These are phyloP conservation scores for Chaunax sp. DNA, from an alignment of 2,797 vertebrate genomes.

Conservation along the genomic window DNA sequence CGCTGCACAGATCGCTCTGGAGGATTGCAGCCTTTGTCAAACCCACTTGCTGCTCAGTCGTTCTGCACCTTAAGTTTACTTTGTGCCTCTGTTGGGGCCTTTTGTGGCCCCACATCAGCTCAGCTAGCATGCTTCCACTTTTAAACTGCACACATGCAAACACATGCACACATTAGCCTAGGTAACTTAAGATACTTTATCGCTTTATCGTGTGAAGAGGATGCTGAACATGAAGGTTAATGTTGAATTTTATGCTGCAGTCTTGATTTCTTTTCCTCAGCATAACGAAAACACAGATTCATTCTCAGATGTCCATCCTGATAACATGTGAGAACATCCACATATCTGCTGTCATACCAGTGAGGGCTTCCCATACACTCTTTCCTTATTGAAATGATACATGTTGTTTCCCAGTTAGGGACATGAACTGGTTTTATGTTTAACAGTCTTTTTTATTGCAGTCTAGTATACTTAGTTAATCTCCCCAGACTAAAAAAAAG, in stretches of 20 bases:
- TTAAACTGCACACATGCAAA: neutral
- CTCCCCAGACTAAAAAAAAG: slow-evolving; percentile 36
- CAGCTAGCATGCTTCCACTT: slow-evolving; percentile 26
- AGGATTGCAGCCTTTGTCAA: slow-evolving; percentile 45
- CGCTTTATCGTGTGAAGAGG: neutral
- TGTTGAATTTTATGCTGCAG: slow-evolving; percentile 1
- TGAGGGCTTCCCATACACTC: neutral
- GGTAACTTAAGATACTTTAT: too few species aligned
- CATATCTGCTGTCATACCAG: slow-evolving; percentile 4
- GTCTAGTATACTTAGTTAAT: slow-evolving; percentile 12
- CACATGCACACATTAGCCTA: neutral
- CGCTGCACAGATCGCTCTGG: slow-evolving; percentile 66
- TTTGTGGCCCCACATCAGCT: slow-evolving; percentile 24
- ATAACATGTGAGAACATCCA: slow-evolving; percentile 13
- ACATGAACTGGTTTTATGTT: slow-evolving; percentile 35
- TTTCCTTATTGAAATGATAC: slow-evolving; percentile 45
- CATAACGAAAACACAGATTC: slow-evolving; percentile 19
- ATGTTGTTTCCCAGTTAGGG: slow-evolving; percentile 21
- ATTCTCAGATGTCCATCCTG: slow-evolving; percentile 21
- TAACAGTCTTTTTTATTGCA: slow-evolving; percentile 17
- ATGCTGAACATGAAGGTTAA: neutral
- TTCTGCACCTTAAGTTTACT: slow-evolving; percentile 52
- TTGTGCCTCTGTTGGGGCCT: slow-evolving; percentile 31
- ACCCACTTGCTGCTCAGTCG: slow-evolving; percentile 40
- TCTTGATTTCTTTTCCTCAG: neutral